Evolutionary conservation across 2,797 vertebrate species (phyloP).

Genomic region (Sparus aurata): DNA sequence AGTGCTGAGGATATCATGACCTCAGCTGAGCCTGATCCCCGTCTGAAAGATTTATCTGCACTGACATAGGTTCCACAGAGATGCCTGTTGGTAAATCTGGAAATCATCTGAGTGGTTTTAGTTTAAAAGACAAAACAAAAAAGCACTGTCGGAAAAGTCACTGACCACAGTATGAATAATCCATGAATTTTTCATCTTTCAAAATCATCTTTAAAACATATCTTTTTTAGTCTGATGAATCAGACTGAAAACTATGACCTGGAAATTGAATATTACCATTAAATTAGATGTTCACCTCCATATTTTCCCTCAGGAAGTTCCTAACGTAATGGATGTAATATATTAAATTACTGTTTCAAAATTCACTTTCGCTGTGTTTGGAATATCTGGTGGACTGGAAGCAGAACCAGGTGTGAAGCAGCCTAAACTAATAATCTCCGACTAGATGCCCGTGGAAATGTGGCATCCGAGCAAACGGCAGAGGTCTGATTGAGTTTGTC

Average conservation of each 20-base stretch:
- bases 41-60: not conserved
- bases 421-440: not conserved
- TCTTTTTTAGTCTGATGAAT: not conserved
- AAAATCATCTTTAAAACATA: not conserved
- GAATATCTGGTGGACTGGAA: not conserved
- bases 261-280: not conserved
- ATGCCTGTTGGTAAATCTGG: not conserved
- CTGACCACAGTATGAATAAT: not conserved
- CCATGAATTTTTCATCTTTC: not conserved
- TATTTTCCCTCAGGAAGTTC: not conserved
- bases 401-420: conserved; percentile 19
- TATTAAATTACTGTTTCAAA: conserved; percentile 2
- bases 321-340: not conserved
- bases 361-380: not conserved
- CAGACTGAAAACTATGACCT: not conserved
- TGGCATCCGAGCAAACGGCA: conserved; percentile 9
- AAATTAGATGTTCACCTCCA: not conserved
- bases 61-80: not conserved
- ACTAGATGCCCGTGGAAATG: conserved; percentile 12
- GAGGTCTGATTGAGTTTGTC: not conserved
- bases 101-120: not conserved
- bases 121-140: not conserved
- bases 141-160: too few relatives aligned
- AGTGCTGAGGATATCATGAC: not conserved
- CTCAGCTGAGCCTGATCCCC: not conserved